Conservation (phyloP, 2,113 vertebrate genomes). For the Melanerpes formicivorus region DNA sequence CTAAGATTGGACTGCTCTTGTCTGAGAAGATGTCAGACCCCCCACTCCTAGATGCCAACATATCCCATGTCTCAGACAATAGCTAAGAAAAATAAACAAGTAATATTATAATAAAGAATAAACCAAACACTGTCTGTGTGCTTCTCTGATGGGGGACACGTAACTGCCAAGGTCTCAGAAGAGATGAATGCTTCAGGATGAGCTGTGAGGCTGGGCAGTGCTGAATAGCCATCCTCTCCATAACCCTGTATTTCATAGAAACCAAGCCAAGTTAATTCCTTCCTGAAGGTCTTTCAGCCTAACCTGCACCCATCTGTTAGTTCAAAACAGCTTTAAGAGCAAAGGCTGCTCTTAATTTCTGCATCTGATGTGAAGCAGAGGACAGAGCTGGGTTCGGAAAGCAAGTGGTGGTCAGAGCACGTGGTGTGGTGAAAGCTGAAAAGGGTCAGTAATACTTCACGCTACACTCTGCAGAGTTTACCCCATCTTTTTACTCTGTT, state of each 20-base stretch:
- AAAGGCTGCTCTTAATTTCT: constrained; percentile 19
- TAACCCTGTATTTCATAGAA: neutral
- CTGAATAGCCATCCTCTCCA: neutral
- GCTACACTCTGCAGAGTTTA: neutral
- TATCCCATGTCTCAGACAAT: neutral
- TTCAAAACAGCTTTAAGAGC: neutral
- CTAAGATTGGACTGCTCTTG: neutral
- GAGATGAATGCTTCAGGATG: neutral
- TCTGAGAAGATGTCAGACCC: neutral
- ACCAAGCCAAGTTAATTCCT: neutral
- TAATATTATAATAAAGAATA: too few species aligned
- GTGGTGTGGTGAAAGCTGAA: accelerated
- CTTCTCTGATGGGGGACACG: neutral
- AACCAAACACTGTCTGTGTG: too few species aligned
- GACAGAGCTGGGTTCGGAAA: neutral
- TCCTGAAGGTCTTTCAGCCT: neutral
- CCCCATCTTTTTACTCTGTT: neutral
- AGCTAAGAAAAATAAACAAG: neutral
- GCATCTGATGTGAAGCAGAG: neutral
- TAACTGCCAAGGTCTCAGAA: neutral
- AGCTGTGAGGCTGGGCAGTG: neutral
- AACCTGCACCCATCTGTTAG: constrained; percentile 20
- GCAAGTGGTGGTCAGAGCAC: neutral
- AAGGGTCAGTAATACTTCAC: neutral
- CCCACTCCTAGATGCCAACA: neutral